These are phyloP conservation scores for Sinopyrophorus schimmeli DNA, from an alignment of 2,888 invertebrate genomes.

Conservation along the genomic window DNA sequence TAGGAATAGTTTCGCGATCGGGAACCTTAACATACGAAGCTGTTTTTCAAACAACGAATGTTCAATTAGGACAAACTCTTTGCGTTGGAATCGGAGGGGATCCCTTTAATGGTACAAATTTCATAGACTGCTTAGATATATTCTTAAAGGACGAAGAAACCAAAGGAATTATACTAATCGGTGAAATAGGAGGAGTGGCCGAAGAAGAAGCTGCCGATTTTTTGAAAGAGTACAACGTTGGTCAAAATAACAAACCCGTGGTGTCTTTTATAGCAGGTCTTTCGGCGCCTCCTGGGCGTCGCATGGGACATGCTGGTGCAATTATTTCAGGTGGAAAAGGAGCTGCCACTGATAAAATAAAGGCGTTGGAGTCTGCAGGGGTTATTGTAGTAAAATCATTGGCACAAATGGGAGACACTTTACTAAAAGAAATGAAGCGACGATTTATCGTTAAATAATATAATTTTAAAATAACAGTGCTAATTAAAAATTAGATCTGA, in stretches of 20 bases:
- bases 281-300: constrained; percentile 93
- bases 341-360: constrained; percentile 92
- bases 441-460: background rate
- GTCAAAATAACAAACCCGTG: constrained; percentile 87
- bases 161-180: constrained; percentile 95
- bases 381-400: constrained; percentile 90
- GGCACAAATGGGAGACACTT: constrained; percentile 85
- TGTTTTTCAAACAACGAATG: constrained; percentile 70
- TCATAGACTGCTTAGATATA: constrained; percentile 94
- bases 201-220: constrained; percentile 95
- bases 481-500: too few species aligned
- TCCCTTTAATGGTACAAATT: constrained; percentile 98
- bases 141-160: constrained; percentile 90
- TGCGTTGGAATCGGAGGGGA: constrained; percentile 94
- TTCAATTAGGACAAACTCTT: constrained; percentile 88
- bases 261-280: constrained; percentile 97
- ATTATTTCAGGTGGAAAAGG: constrained; percentile 98
- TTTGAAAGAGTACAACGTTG: constrained; percentile 74
- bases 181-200: constrained; percentile 92
- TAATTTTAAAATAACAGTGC: too few species aligned
- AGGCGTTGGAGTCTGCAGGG: constrained; percentile 84
- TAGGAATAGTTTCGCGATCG: constrained; percentile 75
- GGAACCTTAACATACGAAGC: constrained; percentile 80
- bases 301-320: constrained; percentile 99
- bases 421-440: constrained; percentile 60